Evolutionary conservation across 1,140 invertebrate species (phyloP).

Genomic region (Polyergus mexicanus): DNA sequence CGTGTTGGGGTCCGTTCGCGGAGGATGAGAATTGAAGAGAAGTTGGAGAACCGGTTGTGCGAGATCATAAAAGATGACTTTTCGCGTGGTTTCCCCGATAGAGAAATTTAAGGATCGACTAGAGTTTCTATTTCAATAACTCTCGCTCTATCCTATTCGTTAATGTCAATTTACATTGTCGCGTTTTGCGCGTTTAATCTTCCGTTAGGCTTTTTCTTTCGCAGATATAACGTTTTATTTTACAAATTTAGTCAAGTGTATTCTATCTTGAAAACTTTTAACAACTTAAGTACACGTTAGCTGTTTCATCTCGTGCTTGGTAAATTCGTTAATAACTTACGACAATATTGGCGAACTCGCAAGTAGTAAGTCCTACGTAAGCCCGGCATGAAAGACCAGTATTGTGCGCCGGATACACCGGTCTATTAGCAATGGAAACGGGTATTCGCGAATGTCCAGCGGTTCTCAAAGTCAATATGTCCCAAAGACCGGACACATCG

Average conservation of each 20-base stretch:
- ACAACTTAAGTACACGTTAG: background rate
- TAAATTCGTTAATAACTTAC: conserved; percentile 18
- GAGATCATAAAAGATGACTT: background rate
- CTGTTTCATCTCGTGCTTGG: background rate
- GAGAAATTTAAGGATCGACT: background rate
- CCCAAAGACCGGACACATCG: background rate
- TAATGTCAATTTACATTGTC: no score
- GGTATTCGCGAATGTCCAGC: conserved; percentile 15
- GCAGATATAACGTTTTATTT: no score
- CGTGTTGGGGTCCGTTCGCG: background rate
- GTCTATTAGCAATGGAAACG: conserved; percentile 62
- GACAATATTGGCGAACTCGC: conserved; percentile 21
- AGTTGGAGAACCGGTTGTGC: background rate
- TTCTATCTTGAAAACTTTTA: background rate
- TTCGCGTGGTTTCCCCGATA: background rate
- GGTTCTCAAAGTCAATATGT: conserved; percentile 60
- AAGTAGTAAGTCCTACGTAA: conserved; percentile 20
- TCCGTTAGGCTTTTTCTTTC: no score
- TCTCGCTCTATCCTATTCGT: no score
- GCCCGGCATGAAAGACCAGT: conserved; percentile 7
- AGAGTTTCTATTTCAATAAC: background rate
- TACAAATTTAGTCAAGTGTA: background rate
- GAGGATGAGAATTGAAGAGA: background rate
- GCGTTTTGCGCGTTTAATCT: no score
- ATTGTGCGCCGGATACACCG: background rate